Base-by-base conservation (phyloP, 1,140 invertebrate species). In the Zaprionus inermis region DNA sequence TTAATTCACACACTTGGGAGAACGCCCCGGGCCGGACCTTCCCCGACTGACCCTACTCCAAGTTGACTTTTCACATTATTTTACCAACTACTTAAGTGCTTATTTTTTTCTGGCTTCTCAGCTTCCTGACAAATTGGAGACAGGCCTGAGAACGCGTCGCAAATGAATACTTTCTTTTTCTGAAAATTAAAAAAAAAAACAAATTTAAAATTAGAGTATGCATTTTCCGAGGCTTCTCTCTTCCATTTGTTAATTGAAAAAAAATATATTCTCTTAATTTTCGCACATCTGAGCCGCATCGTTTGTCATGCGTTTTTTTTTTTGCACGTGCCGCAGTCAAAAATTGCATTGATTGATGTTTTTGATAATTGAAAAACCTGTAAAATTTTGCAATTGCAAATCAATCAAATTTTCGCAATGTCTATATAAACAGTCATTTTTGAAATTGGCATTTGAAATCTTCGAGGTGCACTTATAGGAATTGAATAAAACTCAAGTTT, bases 1-100 rank as follows among this genome's bases (percentile, higher is more conserved):
- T 88, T 89, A 88, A 88, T 88, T 84, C 66, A 78, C 63, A 67
- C 65, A 28, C 51, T 59, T 63, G 46, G 51, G 49, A 44, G 24
- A 16, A 41, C 38, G 14, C 38, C 38, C 9, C n/a, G 14, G 2
- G 16, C 38, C 36, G 14, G 36, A 38, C 36, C 6, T 44, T n/a
- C n/a, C 59, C 28, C 36, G 49, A 7, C 54, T 88, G 60, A 76
- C 66, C 63, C 68, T 65, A 44, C 3, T 18, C 55, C 44, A 49
- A 49, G 44, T 34, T 41, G 41, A 20, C 46, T 34, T 55, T 41
- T 60, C 36, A 24, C 46, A 66, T 57, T 55, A 73, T 38, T 60
- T 52, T 34, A 34, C 58, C 51, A 51, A 52, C 49, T 65, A 38
- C 57, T 67, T 63, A 67, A 52, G n/a, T n/a, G n/a, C n/a, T n/a